Evolutionary conservation across 2,797 vertebrate genomes (phyloP).

Genomic region (Loriculus beryllinus): DNA sequence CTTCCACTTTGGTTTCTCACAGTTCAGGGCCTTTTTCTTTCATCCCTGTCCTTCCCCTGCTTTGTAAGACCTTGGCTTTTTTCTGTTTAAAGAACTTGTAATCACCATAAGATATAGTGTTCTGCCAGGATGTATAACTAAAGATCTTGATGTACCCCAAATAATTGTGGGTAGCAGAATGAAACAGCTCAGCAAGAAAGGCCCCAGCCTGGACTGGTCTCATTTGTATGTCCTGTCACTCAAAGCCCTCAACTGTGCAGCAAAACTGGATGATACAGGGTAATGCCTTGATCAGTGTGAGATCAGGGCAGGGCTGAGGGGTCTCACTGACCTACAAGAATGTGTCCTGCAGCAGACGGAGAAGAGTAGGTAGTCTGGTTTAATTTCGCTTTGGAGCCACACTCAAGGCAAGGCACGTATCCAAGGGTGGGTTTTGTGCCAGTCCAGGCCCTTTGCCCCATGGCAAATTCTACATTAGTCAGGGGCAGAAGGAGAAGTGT

Average conservation of each 20-base stretch:
- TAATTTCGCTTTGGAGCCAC: not conserved
- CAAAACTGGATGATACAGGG: not conserved
- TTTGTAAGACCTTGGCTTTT: constrained; percentile 50
- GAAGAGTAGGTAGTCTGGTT: not conserved
- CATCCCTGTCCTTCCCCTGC: not conserved
- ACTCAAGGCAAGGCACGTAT: not conserved
- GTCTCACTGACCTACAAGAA: fast-evolving
- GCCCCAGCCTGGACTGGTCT: not conserved
- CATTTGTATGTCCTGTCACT: not conserved
- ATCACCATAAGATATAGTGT: not conserved
- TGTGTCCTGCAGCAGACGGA: not conserved
- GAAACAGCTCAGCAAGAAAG: not conserved
- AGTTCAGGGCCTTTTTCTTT: constrained; percentile 30
- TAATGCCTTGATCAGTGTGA: not conserved
- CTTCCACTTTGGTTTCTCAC: not conserved
- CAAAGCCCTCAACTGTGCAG: not conserved
- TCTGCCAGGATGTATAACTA: not conserved
- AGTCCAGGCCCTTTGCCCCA: not conserved
- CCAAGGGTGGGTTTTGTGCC: not conserved
- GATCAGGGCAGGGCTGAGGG: not conserved
- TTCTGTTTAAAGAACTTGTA: constrained; percentile 56
- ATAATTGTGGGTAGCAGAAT: not conserved
- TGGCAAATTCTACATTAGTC: not conserved
- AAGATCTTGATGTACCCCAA: constrained; percentile 25
- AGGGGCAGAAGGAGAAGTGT: no score